Evolutionary conservation across 2,797 vertebrate genomes (phyloP).

Genomic region (Phoeniculus purpureus): DNA sequence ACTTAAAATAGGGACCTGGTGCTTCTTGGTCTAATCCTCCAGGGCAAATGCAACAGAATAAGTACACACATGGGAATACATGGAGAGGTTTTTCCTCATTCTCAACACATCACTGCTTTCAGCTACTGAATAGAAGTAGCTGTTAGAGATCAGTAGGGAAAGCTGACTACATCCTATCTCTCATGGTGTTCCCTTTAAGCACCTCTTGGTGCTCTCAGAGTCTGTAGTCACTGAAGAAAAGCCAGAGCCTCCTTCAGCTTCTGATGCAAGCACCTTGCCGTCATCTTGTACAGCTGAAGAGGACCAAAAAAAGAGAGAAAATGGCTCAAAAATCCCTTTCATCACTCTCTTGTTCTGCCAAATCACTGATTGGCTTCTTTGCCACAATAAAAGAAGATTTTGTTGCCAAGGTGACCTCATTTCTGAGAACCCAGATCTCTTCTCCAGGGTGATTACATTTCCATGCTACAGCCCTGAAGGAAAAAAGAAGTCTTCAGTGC

Average conservation of each 20-base stretch:
- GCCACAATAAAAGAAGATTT: slow-evolving; percentile 35
- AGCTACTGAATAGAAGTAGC: background rate
- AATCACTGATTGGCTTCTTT: slow-evolving; percentile 46
- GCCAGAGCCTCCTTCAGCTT: background rate
- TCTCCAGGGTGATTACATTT: slow-evolving; percentile 27
- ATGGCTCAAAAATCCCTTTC: background rate
- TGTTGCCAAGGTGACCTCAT: slow-evolving; percentile 63
- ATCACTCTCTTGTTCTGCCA: background rate
- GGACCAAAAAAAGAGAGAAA: background rate
- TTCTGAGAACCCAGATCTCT: slow-evolving; percentile 40
- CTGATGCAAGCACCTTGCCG: background rate
- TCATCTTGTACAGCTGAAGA: background rate
- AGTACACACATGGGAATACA: background rate
- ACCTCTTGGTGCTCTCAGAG: background rate
- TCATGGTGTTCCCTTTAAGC: background rate
- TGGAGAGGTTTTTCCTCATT: background rate
- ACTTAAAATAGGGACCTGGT: accelerated
- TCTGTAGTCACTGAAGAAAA: background rate
- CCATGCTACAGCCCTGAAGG: background rate
- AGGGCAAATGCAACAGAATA: background rate
- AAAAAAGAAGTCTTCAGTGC: background rate
- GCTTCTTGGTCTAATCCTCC: background rate
- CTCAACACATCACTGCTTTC: background rate
- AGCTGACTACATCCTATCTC: background rate
- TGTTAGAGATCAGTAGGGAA: background rate